Conservation (phyloP, 2,113 vertebrate genomes). For the Egretta garzetta region DNA sequence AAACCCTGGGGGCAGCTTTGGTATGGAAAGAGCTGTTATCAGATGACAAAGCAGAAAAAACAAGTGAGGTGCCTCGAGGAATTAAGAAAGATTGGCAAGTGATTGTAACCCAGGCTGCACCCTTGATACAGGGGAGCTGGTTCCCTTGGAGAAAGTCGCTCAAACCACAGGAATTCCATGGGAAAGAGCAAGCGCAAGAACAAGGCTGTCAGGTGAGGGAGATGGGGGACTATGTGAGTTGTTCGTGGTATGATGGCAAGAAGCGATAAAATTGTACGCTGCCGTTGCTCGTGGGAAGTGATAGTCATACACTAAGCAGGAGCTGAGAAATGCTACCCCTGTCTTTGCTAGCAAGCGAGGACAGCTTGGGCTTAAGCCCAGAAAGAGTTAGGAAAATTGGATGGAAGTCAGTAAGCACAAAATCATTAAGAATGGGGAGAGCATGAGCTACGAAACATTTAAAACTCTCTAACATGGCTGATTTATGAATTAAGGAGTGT, state of each 20-base stretch:
- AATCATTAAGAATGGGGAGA: not conserved
- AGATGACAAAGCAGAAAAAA: not conserved
- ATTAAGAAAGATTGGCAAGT: not conserved
- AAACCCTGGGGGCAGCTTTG: not conserved
- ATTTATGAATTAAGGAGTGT: not conserved
- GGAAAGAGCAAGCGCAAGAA: not conserved
- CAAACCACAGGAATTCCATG: not conserved
- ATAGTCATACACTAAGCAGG: not conserved
- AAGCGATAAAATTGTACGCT: not conserved
- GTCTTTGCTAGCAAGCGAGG: not conserved
- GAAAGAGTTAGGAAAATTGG: conserved; percentile 15
- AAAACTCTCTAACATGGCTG: not conserved
- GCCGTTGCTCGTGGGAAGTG: not conserved
- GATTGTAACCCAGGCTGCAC: not conserved
- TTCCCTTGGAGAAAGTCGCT: not conserved
- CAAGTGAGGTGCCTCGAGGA: not conserved
- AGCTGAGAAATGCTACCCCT: not conserved
- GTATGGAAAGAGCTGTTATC: not conserved
- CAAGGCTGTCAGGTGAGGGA: conserved; percentile 35
- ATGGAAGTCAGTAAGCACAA: conserved; percentile 12
- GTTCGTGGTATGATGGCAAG: not conserved
- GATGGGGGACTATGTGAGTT: not conserved
- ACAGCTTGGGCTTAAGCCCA: conserved; percentile 22
- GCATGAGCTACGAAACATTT: not conserved
- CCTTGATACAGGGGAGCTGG: not conserved